Evolutionary conservation across 2,113 vertebrate genomes (phyloP), one percentile per base, ranked within the genome.

Genomic region (Petroica traversi): DNA sequence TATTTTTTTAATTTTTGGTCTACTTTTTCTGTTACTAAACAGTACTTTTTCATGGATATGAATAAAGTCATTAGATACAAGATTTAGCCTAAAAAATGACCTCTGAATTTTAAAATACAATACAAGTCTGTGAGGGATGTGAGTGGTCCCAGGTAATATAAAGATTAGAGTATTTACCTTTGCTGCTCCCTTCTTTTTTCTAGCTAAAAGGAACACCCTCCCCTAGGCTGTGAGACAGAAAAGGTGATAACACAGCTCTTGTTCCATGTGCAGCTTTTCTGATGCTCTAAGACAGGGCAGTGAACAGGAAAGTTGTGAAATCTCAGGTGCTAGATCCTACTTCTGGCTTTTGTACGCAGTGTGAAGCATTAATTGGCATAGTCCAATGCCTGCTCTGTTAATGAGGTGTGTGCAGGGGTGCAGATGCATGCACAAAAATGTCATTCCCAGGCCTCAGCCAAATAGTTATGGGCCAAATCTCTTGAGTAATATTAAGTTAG

Each of bases 341-440:
- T 57, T 74, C 31, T 78, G 43, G 14, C 5, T 76, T 89, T 81
- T 72, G 23, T 19, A n/a, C 4, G 4, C 33, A 63, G 41, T 49
- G 6, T 74, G 38, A 79, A 85, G 34, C 48, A 88, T 73, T 94
- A 86, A 81, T 58, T 83, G 72, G 14, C n/a, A 71, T 15, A 55
- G 69, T 57, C 31, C 24, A 92, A 26, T 33, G 10, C 28, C 48
- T 38, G 9, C 38, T 92, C 51, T 68, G 28, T 77, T 94, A 95
- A 92, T 43, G 66, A 92, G 29, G 40, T 94, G 18, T 85, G 41
- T 78, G 36, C 31, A 78, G 41, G 48, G 24, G 45, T 66, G 38
- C 40, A 93, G 57, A 88, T 49, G 20, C 62, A 12, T 83, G 34
- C 41, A 55, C 23, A 87, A 77, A 95, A 91, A 83, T 54, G 43